Base-by-base conservation (phyloP, 2,113 vertebrate genomes). In the Neotoma lepida region DNA sequence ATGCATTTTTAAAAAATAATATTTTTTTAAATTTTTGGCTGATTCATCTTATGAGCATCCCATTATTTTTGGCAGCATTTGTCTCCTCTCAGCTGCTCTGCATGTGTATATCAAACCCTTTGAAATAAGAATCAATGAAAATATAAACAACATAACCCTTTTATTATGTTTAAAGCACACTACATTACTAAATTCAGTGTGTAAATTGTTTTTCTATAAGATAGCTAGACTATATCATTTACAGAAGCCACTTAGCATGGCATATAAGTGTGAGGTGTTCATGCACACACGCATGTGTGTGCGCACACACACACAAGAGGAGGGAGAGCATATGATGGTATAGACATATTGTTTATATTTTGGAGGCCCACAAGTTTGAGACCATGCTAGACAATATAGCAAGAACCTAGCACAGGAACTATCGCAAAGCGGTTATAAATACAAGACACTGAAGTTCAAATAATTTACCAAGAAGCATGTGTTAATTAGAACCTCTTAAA, bases 21-120 rank as follows among this genome's bases (percentile, higher is more conserved):
- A 30, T 33, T 26, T 63, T n/a, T 92, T 97, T 84, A 92, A 92
- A 76, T 68, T 58, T 94, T 92, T 66, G 3, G 66, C 84, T 87
- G 66, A 97, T 46, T 80, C 88, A 94, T 51, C 2, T 73, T 39
- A 14, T 0, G n/a, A 80, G 51, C 84, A 56, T 56, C 68, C 77
- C 61, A 86, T 93, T 84, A 88, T 95, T 96, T 86, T 2, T 77
- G 88, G 13, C 76, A 68, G 30, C 54, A 35, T 68, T 96, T 56
- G 7, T 26, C 91, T 70, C 22, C 12, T 71, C n/a, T 95, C 18
- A 46, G 35, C 56, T 56, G 4, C 56, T 68, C 41, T 68, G 95
- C 28, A 88, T 46, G 33, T 2, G 1, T 12, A 12, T 6, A 26
- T 88, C 2, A 15, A 77, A 22, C 54, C 54, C 20, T 26, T 88